Evolutionary conservation across 2,797 vertebrate species (phyloP), one percentile per base, ranked within the genome.

Genomic region (Chelidonichthys spinosus): DNA sequence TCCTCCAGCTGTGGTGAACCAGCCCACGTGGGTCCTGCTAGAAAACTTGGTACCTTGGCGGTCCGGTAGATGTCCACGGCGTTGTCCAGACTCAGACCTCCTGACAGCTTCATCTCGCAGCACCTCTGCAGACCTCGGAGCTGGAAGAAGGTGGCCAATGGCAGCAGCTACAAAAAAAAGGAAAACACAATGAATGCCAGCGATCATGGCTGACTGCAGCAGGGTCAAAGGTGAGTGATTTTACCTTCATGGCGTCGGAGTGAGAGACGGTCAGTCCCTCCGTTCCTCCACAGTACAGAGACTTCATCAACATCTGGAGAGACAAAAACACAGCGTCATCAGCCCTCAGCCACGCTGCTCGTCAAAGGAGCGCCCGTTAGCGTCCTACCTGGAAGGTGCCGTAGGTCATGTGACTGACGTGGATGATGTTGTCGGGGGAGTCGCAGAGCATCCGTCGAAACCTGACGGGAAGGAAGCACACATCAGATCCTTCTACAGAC

Each of bases 251-350:
- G 83, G 97, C 93, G 56, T 98, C 96, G 2, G 92, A 11, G 0
- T 91, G 89, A 8, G 95, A 94, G 69, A 96, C 92, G n/a, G 91
- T 90, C 88, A 96, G 93, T 46, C 95, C 94, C 17, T 96, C 95
- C 0, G 96, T 95, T 33, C 96, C 96, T 69, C 97, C 97, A 0
- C 97, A 96, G 92, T 99, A 99, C 46, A 99, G 92, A 71, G 97
- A 97, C 82, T 93, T 94, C 98, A 99, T 98, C 95, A 97, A 92
- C 94, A 96, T 93, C 98, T 96, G 71, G 1, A 76, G 47, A 59
- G 5, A 46, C n/a, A 67, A 13, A 3, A 15, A 62, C 49, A 64
- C n/a, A 37, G 39, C 25, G 25, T 25, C 2, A 2, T 25, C 25
- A 25, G 25, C 25, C 25, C 25, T 25, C 25, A 25, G 25, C 25